These are phyloP conservation scores for Cryptocephalus moraei DNA, from an alignment of 2,888 invertebrate genomes.

Conservation along the genomic window DNA sequence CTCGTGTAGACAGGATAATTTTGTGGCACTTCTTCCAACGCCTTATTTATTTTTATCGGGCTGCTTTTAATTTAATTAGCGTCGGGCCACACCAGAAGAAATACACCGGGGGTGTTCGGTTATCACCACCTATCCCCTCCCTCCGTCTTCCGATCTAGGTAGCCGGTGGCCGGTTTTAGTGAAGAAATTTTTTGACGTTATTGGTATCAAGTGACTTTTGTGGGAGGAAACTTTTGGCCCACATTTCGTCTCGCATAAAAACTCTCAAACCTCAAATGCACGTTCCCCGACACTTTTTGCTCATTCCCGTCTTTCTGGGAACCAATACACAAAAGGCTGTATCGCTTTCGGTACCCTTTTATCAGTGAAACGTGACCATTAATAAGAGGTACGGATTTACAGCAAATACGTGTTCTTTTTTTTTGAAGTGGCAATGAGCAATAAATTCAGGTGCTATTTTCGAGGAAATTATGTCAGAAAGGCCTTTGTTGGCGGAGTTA, in stretches of 20 bases:
- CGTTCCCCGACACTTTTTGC: neutral
- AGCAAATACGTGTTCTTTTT: conserved; percentile 4
- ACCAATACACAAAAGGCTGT: neutral
- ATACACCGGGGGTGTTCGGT: too few species aligned
- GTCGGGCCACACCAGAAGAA: too few species aligned
- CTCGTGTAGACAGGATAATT: conserved; percentile 27
- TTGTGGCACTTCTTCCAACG: conserved; percentile 21
- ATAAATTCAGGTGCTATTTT: conserved; percentile 14
- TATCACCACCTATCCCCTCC: too few species aligned
- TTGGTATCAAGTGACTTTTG: too few species aligned
- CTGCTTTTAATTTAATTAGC: too few species aligned
- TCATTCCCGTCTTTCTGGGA: neutral
- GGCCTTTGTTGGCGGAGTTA: conserved; percentile 3
- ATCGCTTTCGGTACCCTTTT: conserved; percentile 7
- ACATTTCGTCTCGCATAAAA: too few species aligned
- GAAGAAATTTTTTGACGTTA: too few species aligned
- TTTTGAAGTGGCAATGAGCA: conserved; percentile 7
- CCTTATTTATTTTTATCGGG: conserved; percentile 15
- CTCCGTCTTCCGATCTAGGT: too few species aligned
- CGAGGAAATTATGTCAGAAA: conserved; percentile 11
- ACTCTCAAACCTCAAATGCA: too few species aligned
- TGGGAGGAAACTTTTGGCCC: too few species aligned
- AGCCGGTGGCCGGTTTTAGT: too few species aligned
- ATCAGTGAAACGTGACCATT: conserved; percentile 14
- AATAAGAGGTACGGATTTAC: conserved; percentile 11